Conservation (phyloP, 1,140 invertebrate genomes). For the Euura lappo region DNA sequence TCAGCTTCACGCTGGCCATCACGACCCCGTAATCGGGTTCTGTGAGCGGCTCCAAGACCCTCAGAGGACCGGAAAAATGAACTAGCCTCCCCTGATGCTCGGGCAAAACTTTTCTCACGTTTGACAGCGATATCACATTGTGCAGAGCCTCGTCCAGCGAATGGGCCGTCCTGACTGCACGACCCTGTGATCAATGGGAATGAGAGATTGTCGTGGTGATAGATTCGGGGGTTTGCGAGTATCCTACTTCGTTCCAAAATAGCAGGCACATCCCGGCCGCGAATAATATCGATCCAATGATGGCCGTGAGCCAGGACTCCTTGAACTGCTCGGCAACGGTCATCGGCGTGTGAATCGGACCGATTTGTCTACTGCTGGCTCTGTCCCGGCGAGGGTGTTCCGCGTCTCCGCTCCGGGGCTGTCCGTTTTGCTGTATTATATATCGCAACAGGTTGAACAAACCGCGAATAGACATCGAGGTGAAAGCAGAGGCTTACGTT, state of each 20-base stretch:
- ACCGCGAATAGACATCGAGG: too few species aligned
- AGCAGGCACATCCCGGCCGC: slow-evolving; percentile 65
- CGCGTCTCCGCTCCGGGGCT: slow-evolving; percentile 34
- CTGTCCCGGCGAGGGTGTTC: slow-evolving; percentile 35
- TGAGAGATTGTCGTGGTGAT: too few species aligned
- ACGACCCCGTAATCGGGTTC: slow-evolving; percentile 82
- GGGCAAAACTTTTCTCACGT: slow-evolving; percentile 59
- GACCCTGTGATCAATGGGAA: slow-evolving; percentile 59
- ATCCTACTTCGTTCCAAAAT: slow-evolving; percentile 76
- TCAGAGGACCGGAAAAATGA: slow-evolving; percentile 75
- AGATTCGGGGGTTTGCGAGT: too few species aligned
- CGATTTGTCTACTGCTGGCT: slow-evolving; percentile 28
- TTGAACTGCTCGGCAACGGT: slow-evolving; percentile 66
- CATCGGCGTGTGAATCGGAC: slow-evolving; percentile 35
- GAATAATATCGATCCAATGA: slow-evolving; percentile 67
- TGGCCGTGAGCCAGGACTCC: slow-evolving; percentile 67
- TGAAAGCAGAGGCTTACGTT: too few species aligned
- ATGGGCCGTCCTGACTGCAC: slow-evolving; percentile 72
- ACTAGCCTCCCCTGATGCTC: slow-evolving; percentile 78
- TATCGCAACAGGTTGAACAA: too few species aligned
- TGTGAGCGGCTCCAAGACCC: slow-evolving; percentile 78
- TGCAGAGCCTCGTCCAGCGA: slow-evolving; percentile 75
- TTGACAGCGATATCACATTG: slow-evolving; percentile 63
- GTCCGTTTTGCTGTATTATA: slow-evolving; percentile 37
- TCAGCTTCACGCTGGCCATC: slow-evolving; percentile 75